phyloP scores from a whole-genome alignment of 2,888 invertebrate genomes.

The Quadroppia sp. region DNA sequence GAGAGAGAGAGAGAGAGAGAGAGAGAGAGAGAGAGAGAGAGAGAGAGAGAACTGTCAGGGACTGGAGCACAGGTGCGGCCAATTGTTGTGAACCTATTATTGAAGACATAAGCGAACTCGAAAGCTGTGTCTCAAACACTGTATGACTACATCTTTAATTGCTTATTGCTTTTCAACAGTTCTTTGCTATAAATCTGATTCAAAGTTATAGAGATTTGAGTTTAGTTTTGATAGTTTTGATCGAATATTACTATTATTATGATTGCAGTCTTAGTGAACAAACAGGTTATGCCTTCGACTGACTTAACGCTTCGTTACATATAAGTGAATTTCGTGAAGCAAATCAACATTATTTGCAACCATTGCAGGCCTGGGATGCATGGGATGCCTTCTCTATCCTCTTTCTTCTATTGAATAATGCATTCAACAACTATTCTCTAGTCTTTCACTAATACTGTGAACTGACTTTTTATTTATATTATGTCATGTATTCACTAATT shows the following conservation, averaged over 20 bases:
- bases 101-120: slow-evolving; percentile 18
- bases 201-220: not conserved
- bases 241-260: slow-evolving; percentile 32
- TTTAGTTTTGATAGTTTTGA: slow-evolving; percentile 13
- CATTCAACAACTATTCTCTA: slow-evolving; percentile 11
- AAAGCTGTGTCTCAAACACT: slow-evolving; percentile 24
- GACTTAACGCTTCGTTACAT: slow-evolving; percentile 35
- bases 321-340: slow-evolving; percentile 14
- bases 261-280: slow-evolving; percentile 24
- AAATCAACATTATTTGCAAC: slow-evolving; percentile 27
- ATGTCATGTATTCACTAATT: slow-evolving; percentile 29
- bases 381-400: slow-evolving; percentile 20
- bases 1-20: too few relatives aligned
- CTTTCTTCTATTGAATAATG: slow-evolving; percentile 33
- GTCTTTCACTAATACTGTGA: not conserved
- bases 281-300: slow-evolving; percentile 11
- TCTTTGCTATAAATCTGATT: slow-evolving; percentile 15
- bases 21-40: too few relatives aligned
- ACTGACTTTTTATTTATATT: slow-evolving; percentile 30
- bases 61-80: slow-evolving; percentile 6
- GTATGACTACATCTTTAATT: slow-evolving; percentile 25
- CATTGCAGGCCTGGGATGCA: not conserved
- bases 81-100: slow-evolving; percentile 30
- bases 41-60: too few relatives aligned
- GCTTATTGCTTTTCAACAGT: slow-evolving; percentile 34